A percentile compares a stretch with the other conserved stretches of the same genome.
Evolutionary conservation across 2,888 invertebrate species (phyloP).

Genomic region (Cephus rjabovi): DNA sequence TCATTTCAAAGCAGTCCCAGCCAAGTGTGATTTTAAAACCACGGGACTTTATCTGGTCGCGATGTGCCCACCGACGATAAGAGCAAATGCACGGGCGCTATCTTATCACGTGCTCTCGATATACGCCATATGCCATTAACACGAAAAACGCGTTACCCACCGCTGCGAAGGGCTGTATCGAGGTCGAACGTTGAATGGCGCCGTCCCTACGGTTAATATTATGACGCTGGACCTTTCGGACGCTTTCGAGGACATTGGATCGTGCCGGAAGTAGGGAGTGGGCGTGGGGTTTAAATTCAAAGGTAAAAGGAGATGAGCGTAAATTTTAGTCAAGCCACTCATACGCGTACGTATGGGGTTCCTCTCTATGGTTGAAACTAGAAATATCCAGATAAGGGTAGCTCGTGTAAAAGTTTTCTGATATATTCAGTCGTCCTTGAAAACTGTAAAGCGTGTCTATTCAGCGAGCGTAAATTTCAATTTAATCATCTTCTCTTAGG

Average conservation of each 20-base stretch:
- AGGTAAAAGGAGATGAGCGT: not conserved
- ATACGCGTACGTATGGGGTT: not conserved
- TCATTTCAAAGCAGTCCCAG: not conserved
- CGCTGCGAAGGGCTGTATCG: constrained; percentile 39
- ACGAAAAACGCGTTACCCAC: constrained; percentile 41
- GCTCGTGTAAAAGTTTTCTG: not conserved
- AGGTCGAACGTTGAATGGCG: constrained; percentile 28
- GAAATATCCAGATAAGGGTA: not conserved
- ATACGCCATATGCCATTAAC: constrained; percentile 50
- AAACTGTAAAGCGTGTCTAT: not conserved
- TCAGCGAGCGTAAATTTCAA: constrained; percentile 31
- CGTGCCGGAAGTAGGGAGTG: constrained; percentile 3
- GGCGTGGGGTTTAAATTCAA: not conserved
- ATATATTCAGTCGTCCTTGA: not conserved
- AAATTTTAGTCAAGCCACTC: not conserved
- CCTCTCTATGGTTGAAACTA: not conserved
- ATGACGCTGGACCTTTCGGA: constrained; percentile 16
- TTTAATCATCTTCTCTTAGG: constrained; percentile 32
- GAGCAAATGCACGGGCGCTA: constrained; percentile 50
- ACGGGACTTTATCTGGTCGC: not conserved
- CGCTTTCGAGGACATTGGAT: constrained; percentile 16
- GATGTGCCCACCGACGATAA: not conserved
- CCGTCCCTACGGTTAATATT: not conserved
- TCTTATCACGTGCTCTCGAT: constrained; percentile 47
- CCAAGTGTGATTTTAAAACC: not conserved